phyloP scores from a whole-genome alignment of 1,140 invertebrate species.

The Anastrepha ludens region DNA sequence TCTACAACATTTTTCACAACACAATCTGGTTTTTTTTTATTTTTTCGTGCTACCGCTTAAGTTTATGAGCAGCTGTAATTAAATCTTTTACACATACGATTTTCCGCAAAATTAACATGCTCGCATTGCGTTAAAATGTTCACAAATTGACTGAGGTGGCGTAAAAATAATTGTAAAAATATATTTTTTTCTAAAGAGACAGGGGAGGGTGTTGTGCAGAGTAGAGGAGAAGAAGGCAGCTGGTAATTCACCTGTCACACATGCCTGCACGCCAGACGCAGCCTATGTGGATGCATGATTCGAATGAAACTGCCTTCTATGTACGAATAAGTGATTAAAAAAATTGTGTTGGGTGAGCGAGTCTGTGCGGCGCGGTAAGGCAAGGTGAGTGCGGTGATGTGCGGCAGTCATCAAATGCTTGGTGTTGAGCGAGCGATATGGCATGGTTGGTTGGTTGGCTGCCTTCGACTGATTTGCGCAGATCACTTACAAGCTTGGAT shows the following conservation, averaged over 20 bases:
- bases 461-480: constrained; percentile 29
- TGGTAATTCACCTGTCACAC: constrained; percentile 49
- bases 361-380: background rate
- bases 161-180: background rate
- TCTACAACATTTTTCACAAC: background rate
- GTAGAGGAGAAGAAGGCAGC: background rate
- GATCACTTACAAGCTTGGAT: background rate
- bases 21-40: background rate
- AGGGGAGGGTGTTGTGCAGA: background rate
- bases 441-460: constrained; percentile 40
- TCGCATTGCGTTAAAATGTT: constrained; percentile 30
- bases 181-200: too few species aligned
- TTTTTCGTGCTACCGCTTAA: background rate
- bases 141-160: constrained; percentile 20
- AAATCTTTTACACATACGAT: constrained; percentile 48
- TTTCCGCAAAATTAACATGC: constrained; percentile 49
- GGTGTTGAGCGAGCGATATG: constrained; percentile 17
- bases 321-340: constrained; percentile 20
- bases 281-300: background rate
- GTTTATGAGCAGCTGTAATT: constrained; percentile 21
- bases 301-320: background rate
- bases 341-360: background rate
- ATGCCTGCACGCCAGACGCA: constrained; percentile 17
- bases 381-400: background rate
- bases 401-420: background rate